phyloP scores from a whole-genome alignment of 2,113 vertebrate species.

The Anhinga anhinga region DNA sequence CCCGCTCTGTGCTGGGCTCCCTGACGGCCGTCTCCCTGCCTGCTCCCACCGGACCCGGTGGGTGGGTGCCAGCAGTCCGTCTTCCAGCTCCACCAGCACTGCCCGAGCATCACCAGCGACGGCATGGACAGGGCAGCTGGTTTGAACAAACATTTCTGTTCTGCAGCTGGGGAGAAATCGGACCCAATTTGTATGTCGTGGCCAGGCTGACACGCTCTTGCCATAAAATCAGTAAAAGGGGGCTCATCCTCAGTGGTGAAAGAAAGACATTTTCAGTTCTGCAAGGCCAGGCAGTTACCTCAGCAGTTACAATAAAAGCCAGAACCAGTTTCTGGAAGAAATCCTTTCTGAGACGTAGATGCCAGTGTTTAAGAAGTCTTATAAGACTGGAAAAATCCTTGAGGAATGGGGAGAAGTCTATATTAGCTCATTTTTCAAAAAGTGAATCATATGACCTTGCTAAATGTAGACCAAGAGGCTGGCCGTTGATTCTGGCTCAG shows the following conservation, averaged over 20 bases:
- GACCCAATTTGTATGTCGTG: rapidly evolving
- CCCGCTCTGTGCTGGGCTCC: background rate
- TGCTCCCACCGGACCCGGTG: rapidly evolving
- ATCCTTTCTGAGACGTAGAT: background rate
- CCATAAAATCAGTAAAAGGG: background rate
- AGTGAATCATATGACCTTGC: background rate
- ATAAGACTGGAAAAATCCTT: background rate
- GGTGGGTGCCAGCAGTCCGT: background rate
- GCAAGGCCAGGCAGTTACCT: background rate
- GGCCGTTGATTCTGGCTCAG: background rate
- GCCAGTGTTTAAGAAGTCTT: too few species aligned
- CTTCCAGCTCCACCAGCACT: too few species aligned
- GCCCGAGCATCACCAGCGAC: background rate
- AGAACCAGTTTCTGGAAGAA: background rate
- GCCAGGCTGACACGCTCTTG: background rate
- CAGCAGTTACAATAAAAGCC: background rate
- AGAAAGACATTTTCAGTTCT: background rate
- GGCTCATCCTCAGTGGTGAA: background rate
- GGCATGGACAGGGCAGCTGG: background rate
- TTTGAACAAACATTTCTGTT: background rate
- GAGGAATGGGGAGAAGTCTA: background rate
- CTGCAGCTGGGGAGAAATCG: background rate
- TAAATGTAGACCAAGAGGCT: background rate
- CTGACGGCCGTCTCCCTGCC: background rate
- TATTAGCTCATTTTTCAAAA: background rate